Conservation (phyloP, 2,888 invertebrate genomes). For the Caenorhabditis sinica region DNA sequence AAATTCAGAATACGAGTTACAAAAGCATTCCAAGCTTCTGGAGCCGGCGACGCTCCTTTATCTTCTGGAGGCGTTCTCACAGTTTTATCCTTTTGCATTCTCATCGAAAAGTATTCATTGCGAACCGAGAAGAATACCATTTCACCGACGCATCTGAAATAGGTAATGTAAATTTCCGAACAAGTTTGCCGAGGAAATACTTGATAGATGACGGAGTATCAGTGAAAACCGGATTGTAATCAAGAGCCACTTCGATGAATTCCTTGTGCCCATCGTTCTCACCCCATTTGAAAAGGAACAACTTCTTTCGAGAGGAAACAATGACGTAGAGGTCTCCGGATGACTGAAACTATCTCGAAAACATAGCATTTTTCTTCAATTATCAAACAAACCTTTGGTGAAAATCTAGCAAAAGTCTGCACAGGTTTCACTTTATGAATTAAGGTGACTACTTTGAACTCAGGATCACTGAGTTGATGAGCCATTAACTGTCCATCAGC, state of each 20-base stretch:
- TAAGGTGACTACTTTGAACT: constrained; percentile 62
- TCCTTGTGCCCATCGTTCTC: constrained; percentile 84
- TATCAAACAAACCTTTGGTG: constrained; percentile 39
- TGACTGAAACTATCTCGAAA: constrained; percentile 22
- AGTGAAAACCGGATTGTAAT: constrained; percentile 58
- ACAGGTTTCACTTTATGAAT: constrained; percentile 69
- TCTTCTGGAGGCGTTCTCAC: not conserved
- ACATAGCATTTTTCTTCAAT: too few relatives aligned
- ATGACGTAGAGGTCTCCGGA: constrained; percentile 73
- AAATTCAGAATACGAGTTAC: constrained; percentile 49
- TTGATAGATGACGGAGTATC: constrained; percentile 63
- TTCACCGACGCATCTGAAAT: constrained; percentile 68
- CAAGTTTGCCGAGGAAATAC: constrained; percentile 17
- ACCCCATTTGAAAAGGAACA: constrained; percentile 80
- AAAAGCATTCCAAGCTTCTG: constrained; percentile 58
- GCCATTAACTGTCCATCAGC: constrained; percentile 73
- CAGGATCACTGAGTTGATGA: constrained; percentile 60
- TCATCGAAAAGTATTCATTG: constrained; percentile 69
- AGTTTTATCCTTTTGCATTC: constrained; percentile 56
- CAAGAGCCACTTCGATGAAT: constrained; percentile 79
- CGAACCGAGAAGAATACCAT: constrained; percentile 63
- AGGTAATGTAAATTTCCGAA: too few relatives aligned
- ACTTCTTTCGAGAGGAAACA: constrained; percentile 74
- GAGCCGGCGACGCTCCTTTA: not conserved
- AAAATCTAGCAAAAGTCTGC: constrained; percentile 63